These are phyloP conservation scores for Ennomos quercinarius DNA, from an alignment of 2,888 invertebrate species.

Conservation along the genomic window DNA sequence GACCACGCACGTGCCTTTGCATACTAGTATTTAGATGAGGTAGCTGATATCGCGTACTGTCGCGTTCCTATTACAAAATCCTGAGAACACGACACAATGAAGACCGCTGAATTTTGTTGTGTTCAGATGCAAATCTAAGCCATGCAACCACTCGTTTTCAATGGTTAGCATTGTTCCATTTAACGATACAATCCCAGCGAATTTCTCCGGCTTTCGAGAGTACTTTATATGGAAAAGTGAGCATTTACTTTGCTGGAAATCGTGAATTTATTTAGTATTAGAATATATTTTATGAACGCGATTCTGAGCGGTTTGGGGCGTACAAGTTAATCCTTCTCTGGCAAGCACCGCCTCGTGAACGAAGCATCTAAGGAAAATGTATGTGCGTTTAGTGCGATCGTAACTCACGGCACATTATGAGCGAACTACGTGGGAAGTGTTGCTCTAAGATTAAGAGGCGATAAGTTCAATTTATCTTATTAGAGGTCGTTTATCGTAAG, in stretches of 20 bases:
- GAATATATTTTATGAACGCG: slow-evolving; percentile 26
- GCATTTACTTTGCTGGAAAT: slow-evolving; percentile 29
- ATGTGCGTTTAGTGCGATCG: slow-evolving; percentile 49
- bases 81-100: slow-evolving; percentile 61
- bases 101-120: slow-evolving; percentile 55
- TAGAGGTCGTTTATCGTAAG: slow-evolving; percentile 57
- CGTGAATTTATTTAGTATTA: slow-evolving; percentile 23
- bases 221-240: slow-evolving; percentile 40
- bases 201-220: slow-evolving; percentile 62
- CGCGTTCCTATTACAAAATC: slow-evolving; percentile 56
- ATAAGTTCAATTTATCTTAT: slow-evolving; percentile 73
- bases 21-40: slow-evolving; percentile 57
- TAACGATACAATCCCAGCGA: slow-evolving; percentile 63
- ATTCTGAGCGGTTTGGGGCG: slow-evolving; percentile 13
- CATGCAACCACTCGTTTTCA: slow-evolving; percentile 61
- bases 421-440: slow-evolving; percentile 56
- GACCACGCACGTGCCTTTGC: slow-evolving; percentile 73
- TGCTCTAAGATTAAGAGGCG: slow-evolving; percentile 63
- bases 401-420: slow-evolving; percentile 58
- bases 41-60: slow-evolving; percentile 65
- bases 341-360: slow-evolving; percentile 23
- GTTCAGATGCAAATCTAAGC: slow-evolving; percentile 65
- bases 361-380: slow-evolving; percentile 45
- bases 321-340: slow-evolving; percentile 21
- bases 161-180: slow-evolving; percentile 67